Evolutionary conservation across 2,797 vertebrate genomes (phyloP), one percentile per base, ranked within the genome.

Genomic region (Echeneis naucrates): DNA sequence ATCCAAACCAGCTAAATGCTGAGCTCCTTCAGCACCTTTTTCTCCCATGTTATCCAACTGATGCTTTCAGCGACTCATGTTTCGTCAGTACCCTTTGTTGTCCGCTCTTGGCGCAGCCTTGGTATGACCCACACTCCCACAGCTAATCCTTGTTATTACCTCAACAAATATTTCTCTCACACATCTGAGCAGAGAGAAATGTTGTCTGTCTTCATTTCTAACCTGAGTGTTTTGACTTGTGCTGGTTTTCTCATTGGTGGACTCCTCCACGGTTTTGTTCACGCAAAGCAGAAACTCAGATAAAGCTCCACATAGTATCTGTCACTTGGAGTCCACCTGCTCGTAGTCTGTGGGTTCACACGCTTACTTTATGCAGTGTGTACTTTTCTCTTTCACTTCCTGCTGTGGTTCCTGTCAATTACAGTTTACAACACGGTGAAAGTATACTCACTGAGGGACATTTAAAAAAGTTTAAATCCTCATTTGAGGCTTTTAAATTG

Each of bases 121-220:
- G 8, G 37, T 6, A 32, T 4, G 55, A 77, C 50, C 40, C 54
- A 10, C 58, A 59, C 68, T 83, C 80, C 26, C 66, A 73, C 71
- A 68, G 40, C 37, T 79, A 76, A 87, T 88, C 83, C 76, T 58
- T 50, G 42, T 80, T 70, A 70, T 87, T 77, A 78, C 69, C 55
- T 78, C 40, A 47, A 63, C 66, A 69, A 82, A 79, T 63, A 48
- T 57, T 47, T 68, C 35, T 69, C 76, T 64, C 75, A 21, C 56
- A 19, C 19, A 0, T 47, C 21, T 24, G 51, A 72, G 70, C 16
- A 45, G 74, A 72, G 23, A 77, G 26, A 80, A 87, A 90, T 88
- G 90, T 53, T 4, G 47, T 56, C 74, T 0, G 47, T 45, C 88
- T 75, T 85, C 90, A 92, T 94, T 89, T 85, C 52, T 59, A 11